A percentile compares a stretch with the other conserved stretches of the same genome.
Evolutionary conservation across 1,140 invertebrate genomes (phyloP).

Genomic region (Pseudomyrmex concolor): DNA sequence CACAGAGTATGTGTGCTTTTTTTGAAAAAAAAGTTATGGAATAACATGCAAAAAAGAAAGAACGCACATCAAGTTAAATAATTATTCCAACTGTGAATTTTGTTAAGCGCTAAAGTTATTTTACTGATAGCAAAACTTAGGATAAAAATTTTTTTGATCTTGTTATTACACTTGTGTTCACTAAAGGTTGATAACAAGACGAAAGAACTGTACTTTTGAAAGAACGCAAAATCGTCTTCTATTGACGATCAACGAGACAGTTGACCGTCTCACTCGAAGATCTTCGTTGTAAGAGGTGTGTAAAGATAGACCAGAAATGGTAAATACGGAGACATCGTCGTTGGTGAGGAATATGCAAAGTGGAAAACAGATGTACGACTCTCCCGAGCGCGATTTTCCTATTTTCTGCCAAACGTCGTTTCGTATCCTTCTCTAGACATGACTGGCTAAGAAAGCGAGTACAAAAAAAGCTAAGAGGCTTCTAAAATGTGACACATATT

Average conservation of each 20-base stretch:
- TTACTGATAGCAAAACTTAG: no score
- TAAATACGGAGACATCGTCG: constrained; percentile 54
- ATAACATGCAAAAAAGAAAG: no score
- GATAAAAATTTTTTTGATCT: neutral
- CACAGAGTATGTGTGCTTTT: no score
- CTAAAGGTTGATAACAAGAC: no score
- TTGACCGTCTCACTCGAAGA: neutral
- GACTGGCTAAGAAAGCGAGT: constrained; percentile 21
- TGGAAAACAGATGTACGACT: constrained; percentile 74
- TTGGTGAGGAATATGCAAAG: constrained; percentile 70
- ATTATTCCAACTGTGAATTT: no score
- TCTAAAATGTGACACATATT: constrained; percentile 26
- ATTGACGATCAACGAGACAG: constrained; percentile 14
- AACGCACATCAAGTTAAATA: no score
- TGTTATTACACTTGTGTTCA: neutral
- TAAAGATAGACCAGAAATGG: constrained; percentile 40
- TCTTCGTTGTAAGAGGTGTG: neutral
- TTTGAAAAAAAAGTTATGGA: no score
- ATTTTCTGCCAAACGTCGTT: constrained; percentile 62
- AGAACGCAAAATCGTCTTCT: constrained; percentile 16
- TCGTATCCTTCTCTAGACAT: constrained; percentile 50
- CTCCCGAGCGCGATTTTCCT: constrained; percentile 66
- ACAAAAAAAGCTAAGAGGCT: neutral
- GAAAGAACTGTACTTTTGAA: neutral
- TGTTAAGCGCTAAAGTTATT: no score